Evolutionary conservation across 2,888 invertebrate genomes (phyloP).

Genomic region (Ichneumoninae sp.): DNA sequence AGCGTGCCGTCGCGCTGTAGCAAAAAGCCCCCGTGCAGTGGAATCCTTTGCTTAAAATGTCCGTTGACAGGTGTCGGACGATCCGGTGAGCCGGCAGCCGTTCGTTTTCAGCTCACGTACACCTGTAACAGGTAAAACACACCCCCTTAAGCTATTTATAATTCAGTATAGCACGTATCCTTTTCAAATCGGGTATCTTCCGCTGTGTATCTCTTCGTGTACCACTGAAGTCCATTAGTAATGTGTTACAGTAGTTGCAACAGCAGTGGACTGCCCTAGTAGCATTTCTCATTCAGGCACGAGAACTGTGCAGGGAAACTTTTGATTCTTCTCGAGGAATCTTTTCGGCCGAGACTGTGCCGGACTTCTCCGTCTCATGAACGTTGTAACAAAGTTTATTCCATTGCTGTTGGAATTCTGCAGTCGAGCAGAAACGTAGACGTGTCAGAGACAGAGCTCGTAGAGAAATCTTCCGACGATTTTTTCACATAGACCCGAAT

Average conservation of each 20-base stretch:
- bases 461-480: background rate
- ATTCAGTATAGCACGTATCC: constrained; percentile 22
- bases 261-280: background rate
- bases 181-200: constrained; percentile 9
- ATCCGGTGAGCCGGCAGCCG: constrained; percentile 64
- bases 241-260: constrained; percentile 2
- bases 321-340: constrained; percentile 35
- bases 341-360: constrained; percentile 21
- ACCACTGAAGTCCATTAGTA: background rate
- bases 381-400: constrained; percentile 39
- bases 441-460: background rate
- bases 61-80: constrained; percentile 61
- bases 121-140: constrained; percentile 73
- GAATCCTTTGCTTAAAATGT: constrained; percentile 68
- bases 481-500: background rate
- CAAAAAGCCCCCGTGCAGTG: constrained; percentile 60
- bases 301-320: constrained; percentile 6
- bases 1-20: constrained; percentile 69
- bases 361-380: constrained; percentile 16
- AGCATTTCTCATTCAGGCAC: constrained; percentile 19
- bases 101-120: constrained; percentile 73
- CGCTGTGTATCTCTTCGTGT: constrained; percentile 5
- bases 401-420: background rate
- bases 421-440: constrained; percentile 11
- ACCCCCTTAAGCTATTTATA: constrained; percentile 47